These are phyloP conservation scores for Eurytoma californica DNA, from an alignment of 2,888 invertebrate species.

Conservation along the genomic window DNA sequence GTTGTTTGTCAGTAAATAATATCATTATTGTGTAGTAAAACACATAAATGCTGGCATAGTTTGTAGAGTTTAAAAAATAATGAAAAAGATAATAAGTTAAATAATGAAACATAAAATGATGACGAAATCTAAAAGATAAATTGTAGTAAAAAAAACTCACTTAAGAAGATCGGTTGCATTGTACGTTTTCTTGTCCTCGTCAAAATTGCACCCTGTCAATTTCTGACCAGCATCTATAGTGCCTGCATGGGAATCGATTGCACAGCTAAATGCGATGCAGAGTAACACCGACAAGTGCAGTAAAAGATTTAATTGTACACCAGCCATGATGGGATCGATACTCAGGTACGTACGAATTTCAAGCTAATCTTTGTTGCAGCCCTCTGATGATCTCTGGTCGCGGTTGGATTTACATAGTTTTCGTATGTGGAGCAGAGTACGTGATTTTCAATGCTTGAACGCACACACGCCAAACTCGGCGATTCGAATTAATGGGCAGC, in stretches of 20 bases:
- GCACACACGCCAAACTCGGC: no score
- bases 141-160: constrained; percentile 60
- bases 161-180: constrained; percentile 65
- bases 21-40: no score
- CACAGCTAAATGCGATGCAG: constrained; percentile 1
- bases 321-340: background rate
- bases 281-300: constrained; percentile 35
- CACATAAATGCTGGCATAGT: no score
- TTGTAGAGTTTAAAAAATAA: no score
- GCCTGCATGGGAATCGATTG: constrained; percentile 15
- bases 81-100: no score
- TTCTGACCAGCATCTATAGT: background rate
- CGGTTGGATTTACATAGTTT: constrained; percentile 53
- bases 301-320: constrained; percentile 34
- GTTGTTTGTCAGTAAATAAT: no score
- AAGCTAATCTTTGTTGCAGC: background rate
- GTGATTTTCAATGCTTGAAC: constrained; percentile 33
- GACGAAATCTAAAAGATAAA: constrained; percentile 2
- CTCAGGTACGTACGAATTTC: background rate
- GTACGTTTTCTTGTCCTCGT: constrained; percentile 61
- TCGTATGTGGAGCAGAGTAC: constrained; percentile 1
- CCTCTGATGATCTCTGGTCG: background rate
- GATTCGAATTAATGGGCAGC: no score
- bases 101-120: background rate
- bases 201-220: constrained; percentile 60